Evolutionary conservation across 2,888 invertebrate species (phyloP).

Genomic region (Volucella zonaria): DNA sequence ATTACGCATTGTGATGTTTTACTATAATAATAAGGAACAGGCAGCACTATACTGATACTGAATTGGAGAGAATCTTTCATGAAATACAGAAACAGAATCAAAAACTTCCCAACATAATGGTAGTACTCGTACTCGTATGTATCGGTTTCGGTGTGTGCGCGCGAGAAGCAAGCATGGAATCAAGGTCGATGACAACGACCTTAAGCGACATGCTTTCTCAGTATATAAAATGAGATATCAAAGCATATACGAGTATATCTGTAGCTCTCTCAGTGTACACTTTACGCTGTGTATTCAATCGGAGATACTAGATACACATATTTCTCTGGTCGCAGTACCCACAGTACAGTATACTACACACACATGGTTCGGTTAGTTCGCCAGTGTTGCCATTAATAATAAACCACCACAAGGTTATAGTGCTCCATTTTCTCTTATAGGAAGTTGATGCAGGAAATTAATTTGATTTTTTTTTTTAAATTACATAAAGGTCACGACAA

Average conservation of each 20-base stretch:
- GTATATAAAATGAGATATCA: constrained; percentile 44
- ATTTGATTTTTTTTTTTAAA: too few relatives aligned
- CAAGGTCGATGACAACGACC: constrained; percentile 75
- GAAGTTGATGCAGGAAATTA: too few relatives aligned
- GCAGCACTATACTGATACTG: constrained; percentile 4
- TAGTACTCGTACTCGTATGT: constrained; percentile 7
- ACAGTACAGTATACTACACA: constrained; percentile 11
- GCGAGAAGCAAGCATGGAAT: constrained; percentile 58
- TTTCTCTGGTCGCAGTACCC: constrained; percentile 24
- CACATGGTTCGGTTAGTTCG: constrained; percentile 26
- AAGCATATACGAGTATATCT: background rate
- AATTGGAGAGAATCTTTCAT: too few relatives aligned
- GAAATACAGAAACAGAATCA: too few relatives aligned
- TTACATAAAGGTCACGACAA: too few relatives aligned
- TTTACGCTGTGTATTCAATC: constrained; percentile 43
- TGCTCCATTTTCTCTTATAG: too few relatives aligned
- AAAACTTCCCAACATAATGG: constrained; percentile 20
- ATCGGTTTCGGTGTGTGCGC: constrained; percentile 28
- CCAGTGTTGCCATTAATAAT: constrained; percentile 55
- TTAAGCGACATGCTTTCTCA: constrained; percentile 68
- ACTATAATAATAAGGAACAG: constrained; percentile 29
- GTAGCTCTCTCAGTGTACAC: constrained; percentile 30
- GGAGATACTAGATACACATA: constrained; percentile 57
- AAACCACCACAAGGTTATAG: too few relatives aligned
- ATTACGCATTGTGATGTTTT: constrained; percentile 52